Base-by-base conservation (phyloP, 2,888 invertebrate species). In the Falcaria lacertinaria region DNA sequence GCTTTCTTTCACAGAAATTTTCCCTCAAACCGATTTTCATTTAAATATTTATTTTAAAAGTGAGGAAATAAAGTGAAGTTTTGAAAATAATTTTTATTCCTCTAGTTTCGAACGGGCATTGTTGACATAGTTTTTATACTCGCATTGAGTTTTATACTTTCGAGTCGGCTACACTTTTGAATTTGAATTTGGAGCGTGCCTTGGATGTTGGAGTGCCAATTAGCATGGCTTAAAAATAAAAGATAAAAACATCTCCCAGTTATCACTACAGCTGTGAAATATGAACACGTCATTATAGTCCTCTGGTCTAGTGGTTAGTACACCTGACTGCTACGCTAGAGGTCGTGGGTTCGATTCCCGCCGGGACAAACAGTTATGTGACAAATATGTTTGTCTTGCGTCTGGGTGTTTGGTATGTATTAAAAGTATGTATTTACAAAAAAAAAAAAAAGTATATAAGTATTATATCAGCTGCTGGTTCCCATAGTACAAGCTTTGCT, bases 111-210 rank as follows among this genome's bases (percentile, higher is more conserved):
- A 28, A 11, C 11, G 28, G 11, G 28, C 60, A 61, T 64, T 60
- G 48, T 50, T 57, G 61, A 54, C 64, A 55, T 48, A 55, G 53
- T 60, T 65, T 57, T 28, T 64, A 57, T 49, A 60, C 62, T 54
- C 57, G 42, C 28, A 28, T 11, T 28, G 28, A 28, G 11, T 7
- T 28, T 28, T 28, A 28, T 28, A 28, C 11, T 11, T 28, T 11
- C 1, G 3, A 28, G 28, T 28, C 11, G 11, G 28, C 11, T 28
- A 40, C 42, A 44, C 44, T 41, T 48, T 55, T 43, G 34, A 47
- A 50, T 28, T 42, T 52, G 47, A 50, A 53, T 58, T 59, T 53
- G 44, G 42, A 52, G 41, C 34, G 3, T 11, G 11, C 11, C 28
- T 7, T 28, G 28, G 35, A n/a, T 5, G 38, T 47, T 53, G 44